Base-by-base conservation (phyloP, 2,888 invertebrate genomes). In the Dione juno region DNA sequence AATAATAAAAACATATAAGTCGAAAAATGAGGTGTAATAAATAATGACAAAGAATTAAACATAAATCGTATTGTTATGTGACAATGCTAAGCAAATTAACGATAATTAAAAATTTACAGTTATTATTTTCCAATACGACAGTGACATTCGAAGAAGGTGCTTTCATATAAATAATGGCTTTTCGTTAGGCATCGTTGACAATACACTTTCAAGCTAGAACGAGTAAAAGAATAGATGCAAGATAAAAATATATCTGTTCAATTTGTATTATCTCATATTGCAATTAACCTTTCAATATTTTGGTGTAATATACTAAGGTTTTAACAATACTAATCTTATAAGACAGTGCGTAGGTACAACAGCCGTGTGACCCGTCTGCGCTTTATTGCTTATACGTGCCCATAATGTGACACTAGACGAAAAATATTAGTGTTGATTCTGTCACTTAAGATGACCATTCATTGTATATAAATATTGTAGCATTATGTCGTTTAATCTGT, bases 101-200 rank as follows among this genome's bases (percentile, higher is more conserved):
- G 16, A 37, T 21, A 67, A 58, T 40, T 58, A 19, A 21, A 45
- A 66, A 16, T 13, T 28, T 14, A 58, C 16, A n/a, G 40, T 58
- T 50, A 67, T 59, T 43, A 41, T 16, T 67, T 67, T 59, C 28
- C 59, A 67, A 67, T 67, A 41, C n/a, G n/a, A n/a, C n/a, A 59
- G 21, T 28, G 45, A 59, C 41, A 59, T 52, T 59, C 21, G 43
- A 16, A 53, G 43, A 59, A 59, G 21, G 50, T n/a, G 13, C 58
- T 43, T 43, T 41, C 43, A 13, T 19, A 52, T 67, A 59, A 58
- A 67, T 67, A 43, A 67, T 61, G 35, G 16, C 13, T 67, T 52
- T 59, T 40, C 48, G 41, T 11, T 28, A 40, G 28, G 16, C 35
- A 16, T 37, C 37, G 54, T 57, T 16, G 54, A 59, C 59, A 59